A percentile compares a stretch with the other conserved stretches of the same genome.
Evolutionary conservation across 2,888 invertebrate species (phyloP).

Genomic region (Dichetophora obliterata): DNA sequence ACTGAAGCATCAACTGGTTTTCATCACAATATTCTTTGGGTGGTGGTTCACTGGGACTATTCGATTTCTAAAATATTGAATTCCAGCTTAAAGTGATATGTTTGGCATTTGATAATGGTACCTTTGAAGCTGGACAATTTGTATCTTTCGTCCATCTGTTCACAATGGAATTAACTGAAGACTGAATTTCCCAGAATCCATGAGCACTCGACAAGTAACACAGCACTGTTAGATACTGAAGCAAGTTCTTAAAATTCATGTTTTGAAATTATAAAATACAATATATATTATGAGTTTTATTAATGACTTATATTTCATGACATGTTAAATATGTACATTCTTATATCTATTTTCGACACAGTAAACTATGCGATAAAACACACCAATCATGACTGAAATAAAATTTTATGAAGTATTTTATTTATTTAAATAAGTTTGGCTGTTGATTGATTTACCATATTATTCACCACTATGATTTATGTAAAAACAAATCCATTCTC

Average conservation of each 20-base stretch:
- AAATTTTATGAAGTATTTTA: too few relatives aligned
- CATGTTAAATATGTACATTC: conserved; percentile 16
- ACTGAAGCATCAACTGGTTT: conserved; percentile 70
- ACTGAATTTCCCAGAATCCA: conserved; percentile 3
- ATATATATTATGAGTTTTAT: conserved; percentile 17
- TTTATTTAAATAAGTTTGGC: not conserved
- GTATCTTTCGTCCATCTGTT: conserved; percentile 13
- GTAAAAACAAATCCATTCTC: conserved; percentile 69
- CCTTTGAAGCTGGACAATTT: conserved; percentile 1
- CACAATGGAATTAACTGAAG: not conserved
- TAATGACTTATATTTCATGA: conserved; percentile 21
- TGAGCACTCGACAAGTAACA: not conserved
- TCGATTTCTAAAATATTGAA: conserved; percentile 4
- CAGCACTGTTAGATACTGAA: not conserved
- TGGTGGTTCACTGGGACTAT: not conserved
- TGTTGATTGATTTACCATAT: not conserved
- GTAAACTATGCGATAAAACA: not conserved
- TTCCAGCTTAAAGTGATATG: not conserved
- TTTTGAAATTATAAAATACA: not conserved
- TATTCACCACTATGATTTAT: conserved; percentile 51
- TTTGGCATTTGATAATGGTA: not conserved
- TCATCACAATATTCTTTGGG: conserved; percentile 61
- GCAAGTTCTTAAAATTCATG: conserved; percentile 8
- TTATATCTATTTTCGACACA: conserved; percentile 25
- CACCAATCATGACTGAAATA: too few relatives aligned